A percentile compares a stretch with the other conserved stretches of the same genome.
phyloP scores from a whole-genome alignment of 2,797 vertebrate species.

The Knipowitschia caucasica region DNA sequence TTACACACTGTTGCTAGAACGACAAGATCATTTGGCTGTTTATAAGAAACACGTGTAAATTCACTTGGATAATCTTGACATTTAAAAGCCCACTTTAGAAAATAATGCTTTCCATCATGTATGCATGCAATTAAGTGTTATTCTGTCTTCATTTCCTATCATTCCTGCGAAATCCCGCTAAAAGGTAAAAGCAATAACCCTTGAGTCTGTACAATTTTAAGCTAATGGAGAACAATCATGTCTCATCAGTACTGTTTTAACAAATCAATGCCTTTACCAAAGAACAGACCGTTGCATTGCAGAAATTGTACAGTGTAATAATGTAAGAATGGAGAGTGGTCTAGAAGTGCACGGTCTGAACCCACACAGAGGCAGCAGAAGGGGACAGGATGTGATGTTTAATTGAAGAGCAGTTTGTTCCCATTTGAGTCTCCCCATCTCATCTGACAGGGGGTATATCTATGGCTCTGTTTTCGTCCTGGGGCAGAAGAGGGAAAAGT shows the following conservation, averaged over 20 bases:
- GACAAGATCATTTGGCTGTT: no score
- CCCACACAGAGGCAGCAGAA: constrained; percentile 17
- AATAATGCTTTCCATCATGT: no score
- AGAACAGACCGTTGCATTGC: not conserved
- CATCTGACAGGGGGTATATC: constrained; percentile 40
- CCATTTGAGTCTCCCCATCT: constrained; percentile 36
- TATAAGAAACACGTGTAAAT: no score
- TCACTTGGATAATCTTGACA: no score
- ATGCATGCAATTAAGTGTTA: no score
- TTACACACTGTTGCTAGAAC: no score
- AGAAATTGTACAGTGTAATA: constrained; percentile 16
- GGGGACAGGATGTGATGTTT: constrained; percentile 32
- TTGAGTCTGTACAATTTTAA: not conserved
- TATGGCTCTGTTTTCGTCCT: constrained; percentile 31
- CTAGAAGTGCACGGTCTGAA: not conserved
- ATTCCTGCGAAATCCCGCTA: not conserved
- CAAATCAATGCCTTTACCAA: not conserved
- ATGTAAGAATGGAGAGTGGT: not conserved
- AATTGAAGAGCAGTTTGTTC: constrained; percentile 55
- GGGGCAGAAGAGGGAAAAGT: constrained; percentile 23
- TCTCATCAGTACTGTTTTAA: not conserved
- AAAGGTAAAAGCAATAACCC: not conserved
- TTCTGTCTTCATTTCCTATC: no score
- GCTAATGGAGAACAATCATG: not conserved
- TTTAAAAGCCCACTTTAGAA: no score